phyloP scores from a whole-genome alignment of 2,113 vertebrate genomes.

The Polypterus senegalus region DNA sequence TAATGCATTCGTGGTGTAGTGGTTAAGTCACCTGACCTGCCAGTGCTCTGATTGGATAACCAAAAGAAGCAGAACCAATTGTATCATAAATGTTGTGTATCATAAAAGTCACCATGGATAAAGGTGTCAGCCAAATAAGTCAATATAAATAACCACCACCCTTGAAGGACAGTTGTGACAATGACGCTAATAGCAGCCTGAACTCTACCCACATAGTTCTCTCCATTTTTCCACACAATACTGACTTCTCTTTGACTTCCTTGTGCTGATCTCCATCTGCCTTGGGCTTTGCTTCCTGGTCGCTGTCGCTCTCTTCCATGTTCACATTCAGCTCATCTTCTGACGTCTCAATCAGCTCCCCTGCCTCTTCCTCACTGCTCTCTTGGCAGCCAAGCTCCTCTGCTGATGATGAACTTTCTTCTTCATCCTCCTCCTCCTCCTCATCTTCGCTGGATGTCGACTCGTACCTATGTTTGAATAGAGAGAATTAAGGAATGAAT shows the following conservation, averaged over 20 bases:
- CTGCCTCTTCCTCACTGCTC: conserved; percentile 58
- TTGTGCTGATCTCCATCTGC: conserved; percentile 20
- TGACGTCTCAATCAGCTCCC: conserved; percentile 48
- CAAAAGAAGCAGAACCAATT: too few species aligned
- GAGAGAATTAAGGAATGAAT: neutral
- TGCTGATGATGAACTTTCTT: conserved; percentile 46
- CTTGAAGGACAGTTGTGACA: too few species aligned
- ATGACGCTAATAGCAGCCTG: too few species aligned
- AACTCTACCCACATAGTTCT: too few species aligned
- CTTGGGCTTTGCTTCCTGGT: conserved; percentile 23
- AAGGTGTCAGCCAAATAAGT: too few species aligned
- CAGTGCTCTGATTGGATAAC: too few species aligned
- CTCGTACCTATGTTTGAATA: conserved; percentile 60
- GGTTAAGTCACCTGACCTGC: too few species aligned
- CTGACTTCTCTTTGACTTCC: conserved; percentile 70
- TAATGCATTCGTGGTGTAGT: too few species aligned
- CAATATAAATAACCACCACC: too few species aligned
- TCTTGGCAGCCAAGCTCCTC: conserved; percentile 39
- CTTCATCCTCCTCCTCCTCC: conserved; percentile 35
- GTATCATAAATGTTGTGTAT: too few species aligned
- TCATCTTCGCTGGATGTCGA: conserved; percentile 80
- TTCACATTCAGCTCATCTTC: conserved; percentile 58
- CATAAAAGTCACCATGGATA: too few species aligned
- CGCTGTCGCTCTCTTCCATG: conserved; percentile 32
- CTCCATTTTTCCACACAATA: neutral